Evolutionary conservation across 2,888 invertebrate genomes (phyloP), one percentile per base, ranked within the genome.

Genomic region (Latrodectus hesperus): DNA sequence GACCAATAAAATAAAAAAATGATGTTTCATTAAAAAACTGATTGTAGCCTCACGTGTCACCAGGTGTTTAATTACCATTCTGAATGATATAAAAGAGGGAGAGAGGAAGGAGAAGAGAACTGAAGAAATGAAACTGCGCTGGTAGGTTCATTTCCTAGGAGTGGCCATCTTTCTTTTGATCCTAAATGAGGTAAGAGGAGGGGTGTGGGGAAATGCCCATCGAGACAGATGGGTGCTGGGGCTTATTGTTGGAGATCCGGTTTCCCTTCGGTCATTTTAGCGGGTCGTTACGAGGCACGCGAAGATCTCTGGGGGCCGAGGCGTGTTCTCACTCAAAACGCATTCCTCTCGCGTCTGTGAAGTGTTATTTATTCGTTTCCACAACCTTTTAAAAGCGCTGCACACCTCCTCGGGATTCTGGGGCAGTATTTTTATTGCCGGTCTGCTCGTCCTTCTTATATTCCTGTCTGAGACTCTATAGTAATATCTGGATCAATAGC

Each of bases 201-300:
- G 6, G 2, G 38, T 1, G 38, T 1, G 4, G 6, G 38, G 38
- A 3, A 6, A 38, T 6, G 38, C 51, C 68, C 68, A 87, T 77
- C 65, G 77, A 81, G 76, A 86, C 76, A 77, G 86, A 72, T 81
- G 86, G 86, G 86, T 87, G 86, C 86, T 81, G 81, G 77, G 77
- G 72, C 49, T 38, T 76, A 60, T 75, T 71, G 76, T 86, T 60
- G 22, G 65, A 81, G 81, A 87, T 87, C 86, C 86, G 86, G 86
- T 87, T 87, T 87, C 81, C 55, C 51, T 53, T 38, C 17, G 79
- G 84, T 60, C 38, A 38, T 38, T 38, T 14, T 64, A 76, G 64
- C 64, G 49, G 64, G 22, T 76, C 64, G 11, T 60, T 60, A 9
- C 38, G 51, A n/a, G 26, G 51, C 52, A 60, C 22, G 14, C 55